Percentiles rank a stretch among this genome's conserved stretches.
These are phyloP conservation scores for Muscidifurax raptorellus DNA, from an alignment of 1,140 invertebrate species.

Conservation along the genomic window DNA sequence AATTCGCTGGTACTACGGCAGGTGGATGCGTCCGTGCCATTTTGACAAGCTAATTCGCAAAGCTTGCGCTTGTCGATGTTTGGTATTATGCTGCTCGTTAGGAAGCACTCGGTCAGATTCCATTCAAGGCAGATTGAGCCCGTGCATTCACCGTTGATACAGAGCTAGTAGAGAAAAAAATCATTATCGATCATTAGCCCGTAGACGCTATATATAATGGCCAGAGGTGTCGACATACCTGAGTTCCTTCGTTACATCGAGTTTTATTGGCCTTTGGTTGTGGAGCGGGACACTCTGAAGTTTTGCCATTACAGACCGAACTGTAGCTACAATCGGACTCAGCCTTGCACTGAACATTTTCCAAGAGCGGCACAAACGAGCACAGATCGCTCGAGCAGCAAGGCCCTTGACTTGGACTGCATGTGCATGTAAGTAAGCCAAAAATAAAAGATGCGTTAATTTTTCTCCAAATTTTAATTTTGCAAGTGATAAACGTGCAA, in stretches of 20 bases:
- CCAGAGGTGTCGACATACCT: no score
- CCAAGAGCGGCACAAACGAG: slow-evolving; percentile 82
- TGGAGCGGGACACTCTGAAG: slow-evolving; percentile 90
- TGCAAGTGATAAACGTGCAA: no score
- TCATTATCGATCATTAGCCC: no score
- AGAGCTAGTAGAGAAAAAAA: slow-evolving; percentile 79
- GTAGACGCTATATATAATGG: no score
- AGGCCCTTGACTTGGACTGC: slow-evolving; percentile 96
- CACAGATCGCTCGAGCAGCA: slow-evolving; percentile 92
- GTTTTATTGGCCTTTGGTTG: slow-evolving; percentile 87
- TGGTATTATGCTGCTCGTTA: slow-evolving; percentile 89
- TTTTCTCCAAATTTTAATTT: no score
- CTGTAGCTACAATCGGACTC: slow-evolving; percentile 92
- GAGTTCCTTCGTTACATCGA: slow-evolving; percentile 88
- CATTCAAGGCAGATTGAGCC: slow-evolving; percentile 97
- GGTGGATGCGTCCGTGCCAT: slow-evolving; percentile 84
- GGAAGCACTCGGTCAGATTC: slow-evolving; percentile 96
- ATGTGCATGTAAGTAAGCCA: no score
- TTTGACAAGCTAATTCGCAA: slow-evolving; percentile 97
- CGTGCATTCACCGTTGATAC: slow-evolving; percentile 93
- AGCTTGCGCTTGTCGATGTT: slow-evolving; percentile 91
- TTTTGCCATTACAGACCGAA: slow-evolving; percentile 90
- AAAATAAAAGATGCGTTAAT: slow-evolving; percentile 66
- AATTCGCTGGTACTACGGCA: slow-evolving; percentile 93
- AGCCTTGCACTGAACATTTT: slow-evolving; percentile 85